A percentile compares a stretch with the other conserved stretches of the same genome.
These are phyloP conservation scores for Aramus guarauna DNA, from an alignment of 2,113 vertebrate genomes.

Conservation along the genomic window DNA sequence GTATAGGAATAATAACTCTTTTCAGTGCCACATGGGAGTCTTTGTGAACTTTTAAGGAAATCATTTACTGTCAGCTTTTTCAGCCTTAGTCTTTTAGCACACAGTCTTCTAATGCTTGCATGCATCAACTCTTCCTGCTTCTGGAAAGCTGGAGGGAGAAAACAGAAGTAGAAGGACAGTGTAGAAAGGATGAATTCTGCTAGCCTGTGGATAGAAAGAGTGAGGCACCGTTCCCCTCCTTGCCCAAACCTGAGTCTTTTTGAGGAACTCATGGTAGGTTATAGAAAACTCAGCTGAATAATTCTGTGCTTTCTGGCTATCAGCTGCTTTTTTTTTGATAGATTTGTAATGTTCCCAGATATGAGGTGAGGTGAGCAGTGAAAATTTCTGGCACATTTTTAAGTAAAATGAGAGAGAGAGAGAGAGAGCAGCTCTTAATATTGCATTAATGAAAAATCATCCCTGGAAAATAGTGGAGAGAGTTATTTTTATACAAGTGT, in stretches of 20 bases:
- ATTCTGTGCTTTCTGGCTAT: neutral
- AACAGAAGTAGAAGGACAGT: neutral
- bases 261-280: neutral
- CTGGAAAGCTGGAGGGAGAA: neutral
- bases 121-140: neutral
- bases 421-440: neutral
- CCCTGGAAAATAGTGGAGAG: conserved; percentile 9
- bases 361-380: neutral
- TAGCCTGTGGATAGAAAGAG: neutral
- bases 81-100: neutral
- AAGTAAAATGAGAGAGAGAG: neutral
- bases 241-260: neutral
- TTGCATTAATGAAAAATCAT: conserved; percentile 33
- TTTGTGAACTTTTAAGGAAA: conserved; percentile 2
- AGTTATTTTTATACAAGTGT: conserved; percentile 68
- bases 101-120: neutral
- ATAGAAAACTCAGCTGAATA: neutral
- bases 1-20: neutral
- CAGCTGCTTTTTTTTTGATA: neutral
- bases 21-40: neutral
- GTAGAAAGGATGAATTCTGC: neutral
- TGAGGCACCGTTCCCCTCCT: neutral
- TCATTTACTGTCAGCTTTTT: neutral
- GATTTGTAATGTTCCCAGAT: neutral
- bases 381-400: neutral